Evolutionary conservation across 2,888 invertebrate genomes (phyloP).

Genomic region (Lasioglossum figueresi): DNA sequence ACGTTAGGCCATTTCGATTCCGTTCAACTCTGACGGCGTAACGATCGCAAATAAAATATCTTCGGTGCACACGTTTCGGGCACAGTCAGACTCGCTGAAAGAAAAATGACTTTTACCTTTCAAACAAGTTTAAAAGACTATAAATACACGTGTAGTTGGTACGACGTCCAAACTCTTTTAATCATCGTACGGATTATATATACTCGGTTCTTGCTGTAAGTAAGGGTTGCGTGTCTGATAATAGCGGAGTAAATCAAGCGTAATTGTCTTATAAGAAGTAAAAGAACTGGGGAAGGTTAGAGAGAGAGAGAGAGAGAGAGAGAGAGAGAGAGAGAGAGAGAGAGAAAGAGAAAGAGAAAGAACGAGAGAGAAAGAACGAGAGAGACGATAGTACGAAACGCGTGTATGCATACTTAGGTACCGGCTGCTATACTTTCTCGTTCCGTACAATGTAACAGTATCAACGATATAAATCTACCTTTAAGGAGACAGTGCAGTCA

Average conservation of each 20-base stretch:
- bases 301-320: neutral
- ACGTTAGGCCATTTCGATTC: conserved; percentile 3
- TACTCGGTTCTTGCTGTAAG: conserved; percentile 39
- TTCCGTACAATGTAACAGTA: neutral
- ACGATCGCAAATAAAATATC: neutral
- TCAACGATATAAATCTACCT: neutral
- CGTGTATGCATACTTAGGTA: conserved; percentile 14
- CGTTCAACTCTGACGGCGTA: neutral
- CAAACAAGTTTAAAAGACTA: conserved; percentile 7
- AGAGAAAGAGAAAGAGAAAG: neutral
- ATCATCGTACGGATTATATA: conserved; percentile 37
- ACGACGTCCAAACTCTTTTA: conserved; percentile 24
- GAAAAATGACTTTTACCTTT: conserved; percentile 10
- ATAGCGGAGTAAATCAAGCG: conserved; percentile 31
- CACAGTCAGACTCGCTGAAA: neutral
- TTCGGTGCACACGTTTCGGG: neutral
- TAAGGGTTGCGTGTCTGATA: conserved; percentile 41
- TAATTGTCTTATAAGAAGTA: conserved; percentile 42
- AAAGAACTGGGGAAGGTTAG: conserved; percentile 19
- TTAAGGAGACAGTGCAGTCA: neutral
- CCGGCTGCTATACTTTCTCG: neutral
- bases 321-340: neutral
- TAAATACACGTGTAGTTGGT: conserved; percentile 17
- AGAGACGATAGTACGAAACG: conserved; percentile 16
- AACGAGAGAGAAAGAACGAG: neutral